Evolutionary conservation across 2,797 vertebrate species (phyloP).

Genomic region (Dermochelys coriacea): DNA sequence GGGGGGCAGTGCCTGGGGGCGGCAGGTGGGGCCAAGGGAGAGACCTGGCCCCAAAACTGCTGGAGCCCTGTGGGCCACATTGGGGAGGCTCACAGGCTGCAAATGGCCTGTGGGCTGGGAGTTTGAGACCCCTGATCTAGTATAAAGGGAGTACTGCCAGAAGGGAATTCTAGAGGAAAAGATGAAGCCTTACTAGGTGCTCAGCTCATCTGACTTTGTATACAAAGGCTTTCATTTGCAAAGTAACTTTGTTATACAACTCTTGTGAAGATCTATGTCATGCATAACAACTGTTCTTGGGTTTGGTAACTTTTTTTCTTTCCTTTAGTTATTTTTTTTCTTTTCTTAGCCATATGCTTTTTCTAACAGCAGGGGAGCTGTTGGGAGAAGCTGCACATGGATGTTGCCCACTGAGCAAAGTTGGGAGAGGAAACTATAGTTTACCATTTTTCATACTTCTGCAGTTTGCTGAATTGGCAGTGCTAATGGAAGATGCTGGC

Average conservation of each 20-base stretch:
- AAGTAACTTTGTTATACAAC: neutral
- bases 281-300: constrained; percentile 68
- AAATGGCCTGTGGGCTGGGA: too few relatives aligned
- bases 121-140: too few relatives aligned
- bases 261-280: neutral
- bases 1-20: too few relatives aligned
- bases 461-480: neutral
- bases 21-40: too few relatives aligned
- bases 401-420: neutral
- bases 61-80: too few relatives aligned
- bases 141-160: too few relatives aligned
- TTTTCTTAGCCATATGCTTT: neutral
- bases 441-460: neutral
- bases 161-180: neutral
- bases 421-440: neutral
- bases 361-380: neutral
- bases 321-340: neutral
- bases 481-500: neutral
- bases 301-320: constrained; percentile 15
- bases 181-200: neutral
- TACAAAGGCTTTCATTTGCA: neutral
- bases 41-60: too few relatives aligned
- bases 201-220: neutral
- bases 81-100: too few relatives aligned
- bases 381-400: neutral